phyloP scores from a whole-genome alignment of 2,113 vertebrate genomes.

The Syngnathus scovelli region DNA sequence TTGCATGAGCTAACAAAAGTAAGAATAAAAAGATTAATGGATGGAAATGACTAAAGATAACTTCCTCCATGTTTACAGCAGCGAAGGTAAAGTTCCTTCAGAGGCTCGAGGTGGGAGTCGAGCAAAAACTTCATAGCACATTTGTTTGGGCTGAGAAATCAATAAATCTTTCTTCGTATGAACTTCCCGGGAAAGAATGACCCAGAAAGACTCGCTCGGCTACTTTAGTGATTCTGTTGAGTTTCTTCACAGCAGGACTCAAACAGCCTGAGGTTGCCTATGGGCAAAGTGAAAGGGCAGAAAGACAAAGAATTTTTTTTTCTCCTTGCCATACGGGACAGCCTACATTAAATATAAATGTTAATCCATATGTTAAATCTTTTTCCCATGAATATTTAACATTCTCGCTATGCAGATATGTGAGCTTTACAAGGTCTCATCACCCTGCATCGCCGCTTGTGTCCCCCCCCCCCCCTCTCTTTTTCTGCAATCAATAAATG shows the following conservation, averaged over 20 bases:
- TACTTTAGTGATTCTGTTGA: slow-evolving; percentile 51
- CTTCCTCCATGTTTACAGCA: slow-evolving; percentile 13
- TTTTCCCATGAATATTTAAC: slow-evolving; percentile 64
- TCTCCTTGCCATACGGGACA: slow-evolving; percentile 39
- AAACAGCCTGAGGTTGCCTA: slow-evolving; percentile 33
- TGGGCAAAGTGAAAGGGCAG: slow-evolving; percentile 45
- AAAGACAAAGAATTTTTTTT: slow-evolving; percentile 34
- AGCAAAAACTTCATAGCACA: slow-evolving; percentile 51
- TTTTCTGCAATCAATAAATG: slow-evolving; percentile 55
- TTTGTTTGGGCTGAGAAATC: slow-evolving; percentile 62
- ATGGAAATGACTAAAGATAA: slow-evolving; percentile 45
- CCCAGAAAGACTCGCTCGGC: slow-evolving; percentile 42
- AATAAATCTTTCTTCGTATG: slow-evolving; percentile 64
- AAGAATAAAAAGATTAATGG: slow-evolving; percentile 17
- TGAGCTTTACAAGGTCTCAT: slow-evolving; percentile 25
- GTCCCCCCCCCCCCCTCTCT: slow-evolving; percentile 14
- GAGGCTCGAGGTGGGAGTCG: slow-evolving; percentile 31
- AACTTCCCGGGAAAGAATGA: slow-evolving; percentile 52
- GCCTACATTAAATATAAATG: slow-evolving; percentile 63
- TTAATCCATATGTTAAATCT: slow-evolving; percentile 57
- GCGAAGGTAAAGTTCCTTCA: slow-evolving; percentile 27
- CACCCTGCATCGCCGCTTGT: slow-evolving; percentile 17
- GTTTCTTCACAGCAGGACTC: slow-evolving; percentile 27
- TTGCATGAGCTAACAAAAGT: not conserved
- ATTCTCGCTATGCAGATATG: slow-evolving; percentile 17